Evolutionary conservation across 1,140 invertebrate genomes (phyloP).

Genomic region (Cheumatopsyche charites): DNA sequence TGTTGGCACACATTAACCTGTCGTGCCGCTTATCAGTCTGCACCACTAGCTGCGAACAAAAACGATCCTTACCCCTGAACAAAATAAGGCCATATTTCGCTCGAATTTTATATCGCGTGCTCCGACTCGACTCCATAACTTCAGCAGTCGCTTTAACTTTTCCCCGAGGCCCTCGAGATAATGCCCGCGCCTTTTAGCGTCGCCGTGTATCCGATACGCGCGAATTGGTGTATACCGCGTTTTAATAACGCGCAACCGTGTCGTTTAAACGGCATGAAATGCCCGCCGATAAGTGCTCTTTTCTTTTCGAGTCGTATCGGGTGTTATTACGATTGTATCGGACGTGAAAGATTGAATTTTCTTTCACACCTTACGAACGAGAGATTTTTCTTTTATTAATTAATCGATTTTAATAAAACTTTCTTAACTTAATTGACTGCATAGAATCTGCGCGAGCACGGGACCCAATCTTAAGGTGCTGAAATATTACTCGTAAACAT

Average conservation of each 20-base stretch:
- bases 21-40: slow-evolving; percentile 37
- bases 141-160: slow-evolving; percentile 27
- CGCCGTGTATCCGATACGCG: not conserved
- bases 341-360: no score
- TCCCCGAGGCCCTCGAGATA: slow-evolving; percentile 30
- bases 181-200: slow-evolving; percentile 28
- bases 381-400: no score
- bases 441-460: no score
- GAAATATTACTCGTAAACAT: no score
- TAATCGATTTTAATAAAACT: no score
- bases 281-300: slow-evolving; percentile 2
- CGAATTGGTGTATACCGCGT: not conserved
- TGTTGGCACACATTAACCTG: slow-evolving; percentile 37
- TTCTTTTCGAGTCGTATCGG: slow-evolving; percentile 3
- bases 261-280: not conserved
- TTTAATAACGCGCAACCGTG: slow-evolving; percentile 1
- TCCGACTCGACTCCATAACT: slow-evolving; percentile 19
- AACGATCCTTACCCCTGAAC: not conserved
- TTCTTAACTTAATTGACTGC: no score
- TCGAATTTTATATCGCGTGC: slow-evolving; percentile 3
- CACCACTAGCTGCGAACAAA: not conserved
- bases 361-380: no score
- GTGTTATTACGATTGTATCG: not conserved
- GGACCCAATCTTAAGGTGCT: no score
- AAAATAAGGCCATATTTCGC: not conserved